Evolutionary conservation across 2,113 vertebrate genomes (phyloP), one percentile per base, ranked within the genome.

Genomic region (Hydrochoerus hydrochaeris): DNA sequence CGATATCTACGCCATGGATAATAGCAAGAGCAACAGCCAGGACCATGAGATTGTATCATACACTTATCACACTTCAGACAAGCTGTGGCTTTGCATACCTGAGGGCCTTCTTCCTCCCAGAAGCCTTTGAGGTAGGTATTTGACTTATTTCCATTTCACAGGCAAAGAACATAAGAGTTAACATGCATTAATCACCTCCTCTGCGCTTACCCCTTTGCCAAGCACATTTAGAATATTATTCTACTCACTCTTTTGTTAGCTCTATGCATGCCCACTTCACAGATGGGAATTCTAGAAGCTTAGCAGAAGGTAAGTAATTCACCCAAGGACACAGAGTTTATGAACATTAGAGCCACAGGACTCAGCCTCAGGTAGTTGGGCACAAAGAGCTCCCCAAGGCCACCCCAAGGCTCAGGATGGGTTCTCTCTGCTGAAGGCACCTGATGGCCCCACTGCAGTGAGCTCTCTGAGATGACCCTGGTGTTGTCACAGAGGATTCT

Each of bases 211-310:
- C 35, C 7, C 49, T 20, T 49, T 12, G 49, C 32, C 35, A 16
- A 24, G 57, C 0, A 10, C 19, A 1, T 1, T 38, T 2, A 2
- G 0, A 3, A 3, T 3, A 6, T 38, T 13, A 22, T 44, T 19
- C 54, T 81, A 10, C 44, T 16, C 9, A 3, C 11, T 57, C 14
- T 32, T n/a, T 1, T 20, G 3, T 26, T 14, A 38, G 65, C 26
- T 52, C 35, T 8, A 8, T 20, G 54, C 38, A 30, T 32, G 13
- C n/a, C 73, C 30, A 46, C 28, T 65, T 84, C 38, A 35, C 57
- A 17, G 81, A 24, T 44, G 24, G 58, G 57, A n/a, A 28, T 22
- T 10, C 32, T 5, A 22, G 81, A 52, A 41, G 12, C 38, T 58
- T 58, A 77, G 67, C 41, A 75, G 44, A 65, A 3, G 12, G 32